These are phyloP conservation scores for Periphyllus acericola DNA, from an alignment of 2,888 invertebrate genomes.

Conservation along the genomic window DNA sequence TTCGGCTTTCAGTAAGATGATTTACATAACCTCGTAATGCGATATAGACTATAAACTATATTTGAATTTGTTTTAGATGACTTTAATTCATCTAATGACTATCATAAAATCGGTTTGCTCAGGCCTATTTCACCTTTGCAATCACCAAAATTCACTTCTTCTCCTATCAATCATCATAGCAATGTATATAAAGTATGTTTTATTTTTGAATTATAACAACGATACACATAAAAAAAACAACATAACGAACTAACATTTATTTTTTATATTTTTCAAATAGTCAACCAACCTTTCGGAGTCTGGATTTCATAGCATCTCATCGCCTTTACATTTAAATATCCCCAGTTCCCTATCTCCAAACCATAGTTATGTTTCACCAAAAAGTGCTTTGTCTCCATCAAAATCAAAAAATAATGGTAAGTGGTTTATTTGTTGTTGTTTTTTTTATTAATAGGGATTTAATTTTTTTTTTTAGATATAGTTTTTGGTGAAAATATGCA, in stretches of 20 bases:
- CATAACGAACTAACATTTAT: background rate
- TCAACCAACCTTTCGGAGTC: constrained; percentile 48
- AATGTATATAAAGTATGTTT: constrained; percentile 33
- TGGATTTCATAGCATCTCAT: constrained; percentile 54
- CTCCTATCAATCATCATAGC: constrained; percentile 48
- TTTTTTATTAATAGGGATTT: background rate
- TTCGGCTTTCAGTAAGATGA: constrained; percentile 59
- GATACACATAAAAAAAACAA: background rate
- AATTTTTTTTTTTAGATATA: constrained; percentile 56
- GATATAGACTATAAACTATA: background rate
- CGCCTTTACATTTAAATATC: constrained; percentile 57
- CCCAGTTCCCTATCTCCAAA: constrained; percentile 52
- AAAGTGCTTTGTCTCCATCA: constrained; percentile 38
- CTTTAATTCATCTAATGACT: constrained; percentile 43
- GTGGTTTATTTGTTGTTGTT: background rate
- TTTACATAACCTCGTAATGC: background rate
- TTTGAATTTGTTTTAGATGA: constrained; percentile 29
- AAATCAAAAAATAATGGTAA: constrained; percentile 55
- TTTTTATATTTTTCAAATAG: constrained; percentile 23
- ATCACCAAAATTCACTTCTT: constrained; percentile 59
- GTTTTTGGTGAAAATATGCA: constrained; percentile 74
- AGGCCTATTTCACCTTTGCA: constrained; percentile 54
- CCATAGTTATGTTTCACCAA: constrained; percentile 48
- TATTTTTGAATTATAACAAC: background rate
- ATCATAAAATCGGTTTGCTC: constrained; percentile 45